Evolutionary conservation across 2,113 vertebrate genomes (phyloP).

Genomic region (Hemiprocne comata): DNA sequence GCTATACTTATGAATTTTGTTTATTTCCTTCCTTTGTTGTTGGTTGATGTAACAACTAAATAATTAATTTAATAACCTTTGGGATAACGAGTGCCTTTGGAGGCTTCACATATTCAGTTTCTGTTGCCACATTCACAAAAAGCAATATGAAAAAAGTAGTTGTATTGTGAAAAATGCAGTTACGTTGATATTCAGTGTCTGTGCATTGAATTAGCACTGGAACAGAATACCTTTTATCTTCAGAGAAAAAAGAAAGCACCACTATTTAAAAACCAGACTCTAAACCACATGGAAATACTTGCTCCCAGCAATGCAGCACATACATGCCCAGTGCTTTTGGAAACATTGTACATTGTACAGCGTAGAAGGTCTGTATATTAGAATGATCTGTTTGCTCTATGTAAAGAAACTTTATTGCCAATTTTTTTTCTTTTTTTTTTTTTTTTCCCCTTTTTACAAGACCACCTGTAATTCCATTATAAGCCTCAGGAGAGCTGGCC

Average conservation of each 20-base stretch:
- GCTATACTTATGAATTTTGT: background rate
- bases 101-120: background rate
- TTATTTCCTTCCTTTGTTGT: background rate
- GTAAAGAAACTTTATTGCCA: background rate
- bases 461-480: background rate
- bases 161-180: background rate
- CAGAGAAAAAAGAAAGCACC: background rate
- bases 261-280: background rate
- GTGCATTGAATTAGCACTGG: background rate
- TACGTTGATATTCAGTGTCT: background rate
- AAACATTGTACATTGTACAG: background rate
- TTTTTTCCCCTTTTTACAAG: background rate
- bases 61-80: background rate
- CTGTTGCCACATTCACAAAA: background rate
- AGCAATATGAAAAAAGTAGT: background rate
- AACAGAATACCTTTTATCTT: background rate
- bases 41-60: background rate
- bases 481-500: background rate
- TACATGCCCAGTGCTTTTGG: background rate
- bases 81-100: background rate
- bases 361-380: background rate
- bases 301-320: fast-evolving
- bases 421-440: background rate
- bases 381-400: background rate
- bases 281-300: background rate